Percentiles rank a stretch among this genome's conserved stretches.
phyloP scores from a whole-genome alignment of 2,113 vertebrate genomes.

The Mellivora capensis region DNA sequence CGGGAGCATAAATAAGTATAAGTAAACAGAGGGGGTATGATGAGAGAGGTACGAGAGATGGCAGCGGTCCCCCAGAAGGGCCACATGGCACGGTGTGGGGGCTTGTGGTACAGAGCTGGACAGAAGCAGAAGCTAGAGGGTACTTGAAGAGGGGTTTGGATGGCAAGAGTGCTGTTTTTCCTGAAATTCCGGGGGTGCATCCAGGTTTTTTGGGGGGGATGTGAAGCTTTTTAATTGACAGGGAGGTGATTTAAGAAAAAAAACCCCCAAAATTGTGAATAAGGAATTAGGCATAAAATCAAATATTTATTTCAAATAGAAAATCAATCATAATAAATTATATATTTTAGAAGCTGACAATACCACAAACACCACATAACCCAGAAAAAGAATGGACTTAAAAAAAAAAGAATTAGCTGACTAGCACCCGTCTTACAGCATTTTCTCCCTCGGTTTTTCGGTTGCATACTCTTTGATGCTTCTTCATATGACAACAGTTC shows the following conservation, averaged over 20 bases:
- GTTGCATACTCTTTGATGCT: background rate
- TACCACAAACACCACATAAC: background rate
- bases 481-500: background rate
- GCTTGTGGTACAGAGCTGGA: background rate
- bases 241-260: background rate
- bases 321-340: background rate
- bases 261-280: background rate
- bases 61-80: background rate
- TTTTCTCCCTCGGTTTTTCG: background rate
- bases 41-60: no score
- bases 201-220: background rate
- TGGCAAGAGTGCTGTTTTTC: background rate
- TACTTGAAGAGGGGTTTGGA: background rate
- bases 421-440: background rate
- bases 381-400: background rate
- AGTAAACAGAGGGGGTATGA: background rate
- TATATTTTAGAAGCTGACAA: background rate
- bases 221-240: background rate
- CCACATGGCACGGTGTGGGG: rapidly evolving
- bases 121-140: background rate
- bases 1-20: background rate
- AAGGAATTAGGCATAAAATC: background rate
- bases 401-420: background rate
- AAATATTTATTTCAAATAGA: constrained; percentile 8
- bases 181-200: background rate